Conservation (phyloP, 2,888 invertebrate genomes). For the Coenonympha arcania region DNA sequence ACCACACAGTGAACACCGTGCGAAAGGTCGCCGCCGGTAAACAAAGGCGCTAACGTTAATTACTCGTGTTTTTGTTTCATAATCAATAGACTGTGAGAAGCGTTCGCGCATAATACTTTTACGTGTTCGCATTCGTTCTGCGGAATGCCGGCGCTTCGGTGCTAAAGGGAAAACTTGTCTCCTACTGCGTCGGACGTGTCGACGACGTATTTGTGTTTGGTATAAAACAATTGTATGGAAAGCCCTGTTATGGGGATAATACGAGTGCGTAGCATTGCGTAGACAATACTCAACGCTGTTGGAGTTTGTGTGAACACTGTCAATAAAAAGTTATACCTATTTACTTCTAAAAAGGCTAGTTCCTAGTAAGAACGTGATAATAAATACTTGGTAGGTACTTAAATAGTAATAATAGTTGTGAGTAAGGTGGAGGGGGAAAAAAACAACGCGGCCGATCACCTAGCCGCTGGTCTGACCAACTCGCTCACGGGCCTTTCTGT, state of each 20-base stretch:
- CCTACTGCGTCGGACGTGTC: slow-evolving; percentile 21
- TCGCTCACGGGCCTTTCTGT: too few species aligned
- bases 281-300: background rate
- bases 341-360: background rate
- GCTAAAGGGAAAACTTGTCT: slow-evolving; percentile 17
- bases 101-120: too few species aligned
- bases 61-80: slow-evolving; percentile 23
- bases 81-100: slow-evolving; percentile 24
- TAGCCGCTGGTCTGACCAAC: too few species aligned
- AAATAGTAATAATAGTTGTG: too few species aligned
- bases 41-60: slow-evolving; percentile 23
- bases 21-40: slow-evolving; percentile 27
- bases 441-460: too few species aligned
- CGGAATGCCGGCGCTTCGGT: slow-evolving; percentile 12
- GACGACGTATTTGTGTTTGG: slow-evolving; percentile 11
- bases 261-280: slow-evolving; percentile 3
- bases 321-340: background rate
- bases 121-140: slow-evolving; percentile 14
- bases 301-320: background rate
- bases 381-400: background rate
- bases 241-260: too few species aligned
- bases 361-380: background rate
- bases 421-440: too few species aligned
- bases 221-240: slow-evolving; percentile 13
- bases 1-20: slow-evolving; percentile 34